Evolutionary conservation across 2,797 vertebrate species (phyloP).

Genomic region (Cephalopachus bancanus): DNA sequence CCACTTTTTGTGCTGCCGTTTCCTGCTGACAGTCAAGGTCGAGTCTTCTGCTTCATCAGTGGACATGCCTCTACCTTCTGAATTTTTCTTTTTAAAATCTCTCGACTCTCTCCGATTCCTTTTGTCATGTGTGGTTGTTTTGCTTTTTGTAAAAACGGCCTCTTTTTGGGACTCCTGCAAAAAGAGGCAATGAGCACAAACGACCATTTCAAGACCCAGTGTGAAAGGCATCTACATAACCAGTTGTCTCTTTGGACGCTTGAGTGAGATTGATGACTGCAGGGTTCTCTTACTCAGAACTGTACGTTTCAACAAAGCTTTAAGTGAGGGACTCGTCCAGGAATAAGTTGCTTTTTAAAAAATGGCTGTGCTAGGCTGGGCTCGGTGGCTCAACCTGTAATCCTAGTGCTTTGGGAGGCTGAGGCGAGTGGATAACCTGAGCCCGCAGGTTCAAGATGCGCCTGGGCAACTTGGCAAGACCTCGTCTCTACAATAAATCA

Average conservation of each 20-base stretch:
- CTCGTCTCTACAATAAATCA: too few species aligned
- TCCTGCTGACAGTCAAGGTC: not conserved
- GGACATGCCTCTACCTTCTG: not conserved
- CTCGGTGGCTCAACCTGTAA: too few species aligned
- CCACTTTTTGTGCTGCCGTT: not conserved
- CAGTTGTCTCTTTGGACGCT: not conserved
- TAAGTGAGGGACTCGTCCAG: not conserved
- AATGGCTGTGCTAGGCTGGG: too few species aligned
- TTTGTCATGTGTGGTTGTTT: not conserved
- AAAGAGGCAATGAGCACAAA: not conserved
- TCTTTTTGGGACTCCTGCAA: not conserved
- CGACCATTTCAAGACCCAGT: not conserved
- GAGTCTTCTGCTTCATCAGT: not conserved
- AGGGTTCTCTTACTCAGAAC: not conserved
- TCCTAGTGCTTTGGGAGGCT: too few species aligned
- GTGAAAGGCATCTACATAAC: not conserved
- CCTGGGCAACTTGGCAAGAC: too few species aligned
- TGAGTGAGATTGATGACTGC: not conserved
- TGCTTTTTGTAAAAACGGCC: not conserved
- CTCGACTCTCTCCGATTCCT: not conserved
- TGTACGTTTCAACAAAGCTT: not conserved
- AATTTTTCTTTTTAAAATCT: not conserved
- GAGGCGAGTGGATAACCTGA: too few species aligned
- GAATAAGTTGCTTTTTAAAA: conserved; percentile 24
- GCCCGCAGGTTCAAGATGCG: too few species aligned